Evolutionary conservation across 2,888 invertebrate species (phyloP), one percentile per base, ranked within the genome.

Genomic region (Temnothorax unifasciatus): DNA sequence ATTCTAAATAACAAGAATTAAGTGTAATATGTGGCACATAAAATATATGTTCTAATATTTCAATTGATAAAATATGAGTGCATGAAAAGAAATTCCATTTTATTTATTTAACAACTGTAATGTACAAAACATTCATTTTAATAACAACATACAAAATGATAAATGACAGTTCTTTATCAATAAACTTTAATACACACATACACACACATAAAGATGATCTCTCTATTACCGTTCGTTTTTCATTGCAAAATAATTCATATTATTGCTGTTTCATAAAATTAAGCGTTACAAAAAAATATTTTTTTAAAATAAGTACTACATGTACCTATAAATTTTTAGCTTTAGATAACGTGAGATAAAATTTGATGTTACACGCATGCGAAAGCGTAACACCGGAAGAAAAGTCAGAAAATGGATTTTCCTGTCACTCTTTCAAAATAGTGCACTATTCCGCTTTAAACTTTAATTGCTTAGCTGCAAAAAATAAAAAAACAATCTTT

Each of bases 1-100:
- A 18, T 18, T 59, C 9, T 73, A 76, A 61, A 54, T 77, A 41
- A 69, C n/a, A 34, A 57, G 13, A 69, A 68, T 57, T 41, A 54
- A 77, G 4, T 29, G 4, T 21, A 50, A 9, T 6, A 15, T n/a
- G 9, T 71, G 6, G 2, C 13, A 34, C 3, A 41, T 9, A n/a
- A 29, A 77, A 52, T n/a, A 52, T 41, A 68, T 38, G 2, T 13
- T 29, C 21, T 38, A 59, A 50, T 66, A 15, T 76, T 66, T 76
- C 1, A 41, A 29, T 41, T 54, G 25, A 68, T 68, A 25, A 66
- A 66, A 76, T n/a, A 52, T 18, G 3, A 41, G 25, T n/a, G 11
- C 34, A 15, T 64, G 5, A n/a, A 57, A 29, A 25, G 29, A 73
- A 59, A 1, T 38, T 64, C 13, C 44, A 25, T 18, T 25, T 44